These are phyloP conservation scores for Phaethon lepturus DNA, from an alignment of 2,113 vertebrate genomes.

Conservation along the genomic window DNA sequence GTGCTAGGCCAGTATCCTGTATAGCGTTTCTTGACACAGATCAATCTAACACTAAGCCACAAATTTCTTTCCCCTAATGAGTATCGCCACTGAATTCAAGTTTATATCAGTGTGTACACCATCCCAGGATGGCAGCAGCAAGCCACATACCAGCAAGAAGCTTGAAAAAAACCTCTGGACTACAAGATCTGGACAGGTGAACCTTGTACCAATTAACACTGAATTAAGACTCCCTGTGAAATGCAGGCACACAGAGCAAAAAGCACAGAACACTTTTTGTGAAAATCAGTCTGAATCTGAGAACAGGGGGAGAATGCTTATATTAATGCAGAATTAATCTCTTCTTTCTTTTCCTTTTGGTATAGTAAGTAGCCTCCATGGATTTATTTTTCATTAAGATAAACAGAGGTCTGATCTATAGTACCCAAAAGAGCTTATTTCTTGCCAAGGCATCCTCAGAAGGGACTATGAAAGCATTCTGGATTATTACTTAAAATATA, in stretches of 20 bases:
- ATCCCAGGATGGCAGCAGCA: not conserved
- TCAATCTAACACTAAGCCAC: not conserved
- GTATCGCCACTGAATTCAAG: not conserved
- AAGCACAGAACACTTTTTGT: not conserved
- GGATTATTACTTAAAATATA: not conserved
- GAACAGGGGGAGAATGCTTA: not conserved
- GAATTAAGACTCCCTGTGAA: not conserved
- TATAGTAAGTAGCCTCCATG: not conserved
- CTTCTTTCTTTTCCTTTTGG: not conserved
- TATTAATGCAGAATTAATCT: not conserved
- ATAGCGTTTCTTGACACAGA: not conserved
- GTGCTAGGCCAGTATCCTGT: not conserved
- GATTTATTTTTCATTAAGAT: slow-evolving; percentile 13
- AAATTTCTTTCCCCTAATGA: not conserved
- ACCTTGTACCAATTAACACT: not conserved
- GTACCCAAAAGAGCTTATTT: not conserved
- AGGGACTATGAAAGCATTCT: not conserved
- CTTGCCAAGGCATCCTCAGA: slow-evolving; percentile 3
- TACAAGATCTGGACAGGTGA: not conserved
- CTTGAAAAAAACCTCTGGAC: not conserved
- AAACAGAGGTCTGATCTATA: not conserved
- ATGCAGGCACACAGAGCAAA: not conserved
- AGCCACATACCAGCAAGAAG: not conserved
- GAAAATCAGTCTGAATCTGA: not conserved
- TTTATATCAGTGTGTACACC: not conserved